Base-by-base conservation (phyloP, 2,888 invertebrate species). In the Luperina testacea region DNA sequence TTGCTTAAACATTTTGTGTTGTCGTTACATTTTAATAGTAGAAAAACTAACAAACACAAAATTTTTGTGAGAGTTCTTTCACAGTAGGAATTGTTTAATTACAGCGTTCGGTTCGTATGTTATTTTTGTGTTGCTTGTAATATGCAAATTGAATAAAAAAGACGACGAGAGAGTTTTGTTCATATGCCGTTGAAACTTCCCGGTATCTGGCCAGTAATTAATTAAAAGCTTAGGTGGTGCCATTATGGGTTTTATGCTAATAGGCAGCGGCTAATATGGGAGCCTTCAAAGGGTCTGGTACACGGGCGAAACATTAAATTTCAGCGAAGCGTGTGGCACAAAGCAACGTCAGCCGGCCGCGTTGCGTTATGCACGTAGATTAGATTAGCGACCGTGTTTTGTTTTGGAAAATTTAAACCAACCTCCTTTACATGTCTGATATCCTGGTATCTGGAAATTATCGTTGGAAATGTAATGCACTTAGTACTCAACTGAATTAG, bases 191-290 rank as follows among this genome's bases (percentile, higher is more conserved):
- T 84, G 89, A 90, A 92, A 90, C 91, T 92, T 92, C 91, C 90
- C 91, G 87, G 91, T 91, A 91, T 93, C 91, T 91, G 93, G 94
- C 90, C 92, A 91, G 94, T 95, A 95, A 96, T 96, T 96, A 96
- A 96, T 96, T 96, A 95, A 95, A 95, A 94, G 95, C 94, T 94
- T 94, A 95, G 92, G 93, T 92, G 92, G 90, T 93, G 92, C 93
- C 92, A 94, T 95, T 95, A 95, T 94, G 94, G 94, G 94, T 94
- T 95, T 95, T 96, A 96, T 96, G 96, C 93, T 96, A 96, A 96
- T 96, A 94, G 92, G 91, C 90, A 90, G 91, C 90, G 93, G 93
- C 93, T 95, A 95, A 95, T 95, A 95, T 94, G 94, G 88, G 90
- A 91, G 92, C 94, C 92, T 93, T 95, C 95, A 96, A 96, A 95